Conservation (phyloP, 2,888 invertebrate species). For the Pilophorus perplexus region DNA sequence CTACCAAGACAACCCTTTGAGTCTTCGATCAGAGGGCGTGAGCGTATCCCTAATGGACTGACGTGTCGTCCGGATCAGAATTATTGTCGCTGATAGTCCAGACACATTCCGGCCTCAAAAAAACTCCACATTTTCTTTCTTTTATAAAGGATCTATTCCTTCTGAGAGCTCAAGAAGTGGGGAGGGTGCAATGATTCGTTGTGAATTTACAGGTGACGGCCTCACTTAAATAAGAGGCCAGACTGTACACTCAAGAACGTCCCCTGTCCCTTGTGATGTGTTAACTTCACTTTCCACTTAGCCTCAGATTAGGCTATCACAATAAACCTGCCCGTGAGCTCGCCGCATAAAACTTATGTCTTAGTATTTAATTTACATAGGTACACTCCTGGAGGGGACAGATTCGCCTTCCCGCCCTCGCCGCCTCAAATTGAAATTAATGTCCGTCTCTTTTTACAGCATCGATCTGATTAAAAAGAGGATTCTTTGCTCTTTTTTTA, state of each 20-base stretch:
- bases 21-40: conserved; percentile 31
- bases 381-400: conserved; percentile 3
- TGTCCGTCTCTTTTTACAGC: too few relatives aligned
- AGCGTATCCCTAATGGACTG: conserved; percentile 27
- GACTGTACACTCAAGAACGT: not conserved
- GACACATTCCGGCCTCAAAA: conserved; percentile 28
- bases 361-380: conserved; percentile 24
- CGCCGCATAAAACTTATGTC: conserved; percentile 30
- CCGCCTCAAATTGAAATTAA: too few relatives aligned
- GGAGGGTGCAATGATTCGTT: conserved; percentile 29
- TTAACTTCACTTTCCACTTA: conserved; percentile 45
- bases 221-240: conserved; percentile 4
- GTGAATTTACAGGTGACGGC: conserved; percentile 36
- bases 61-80: conserved; percentile 31
- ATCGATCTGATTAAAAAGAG: too few relatives aligned
- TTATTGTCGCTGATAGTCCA: conserved; percentile 35
- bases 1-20: conserved; percentile 6
- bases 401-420: too few relatives aligned
- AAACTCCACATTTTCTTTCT: not conserved
- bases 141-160: not conserved
- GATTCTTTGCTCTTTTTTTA: too few relatives aligned
- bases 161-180: conserved; percentile 1
- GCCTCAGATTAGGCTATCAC: conserved; percentile 43
- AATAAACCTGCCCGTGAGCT: conserved; percentile 42
- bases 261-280: conserved; percentile 25